Base-by-base conservation (phyloP, 2,797 vertebrate species). In the Sebastes umbrosus region DNA sequence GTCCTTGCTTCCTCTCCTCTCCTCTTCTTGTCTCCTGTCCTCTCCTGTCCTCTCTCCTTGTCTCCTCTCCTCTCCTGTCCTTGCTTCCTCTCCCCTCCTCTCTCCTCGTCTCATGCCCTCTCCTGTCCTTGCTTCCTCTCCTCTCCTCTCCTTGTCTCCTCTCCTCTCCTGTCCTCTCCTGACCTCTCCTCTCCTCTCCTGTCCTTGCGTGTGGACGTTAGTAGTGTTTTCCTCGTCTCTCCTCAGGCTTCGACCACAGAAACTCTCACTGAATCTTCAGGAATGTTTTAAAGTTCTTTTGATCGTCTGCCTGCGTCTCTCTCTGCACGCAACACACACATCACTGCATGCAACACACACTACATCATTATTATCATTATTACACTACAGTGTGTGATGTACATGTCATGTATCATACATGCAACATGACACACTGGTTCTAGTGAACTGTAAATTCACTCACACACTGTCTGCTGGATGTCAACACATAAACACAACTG, bases 201-300 rank as follows among this genome's bases (percentile, higher is more conserved):
- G 70, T 80, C 70, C 68, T 87, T 29, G 78, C 78, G 71, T 89
- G 88, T 54, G 22, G 72, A 75, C 29, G 6, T 54, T 0, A 9
- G 55, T 43, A 27, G 29, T 68, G 55, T 60, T 86, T 77, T 73
- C n/a, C 22, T 80, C 0, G 3, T 77, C 16, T 87, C 84, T 89
- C 88, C 87, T 77, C 55, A 76, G 92, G 87, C 89, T 78, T 82
- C n/a, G 25, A 90, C 88, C 91, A 88, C 92, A 94, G 65, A 86
- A 27, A 34, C 68, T 81, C 70, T 79, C 27, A 25, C 14, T 62
- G 79, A 84, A 84, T 5, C 58, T 64, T 83, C 24, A 79, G 87
- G 92, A 92, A 93, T 92, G 90, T 72, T 34, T 74, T 59, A n/a
- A 6, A 63, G 20, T 16, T 39, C 14, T 71, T 91, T 89, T 90